Evolutionary conservation across 2,888 invertebrate species (phyloP).

Genomic region (Agrotis segetum): DNA sequence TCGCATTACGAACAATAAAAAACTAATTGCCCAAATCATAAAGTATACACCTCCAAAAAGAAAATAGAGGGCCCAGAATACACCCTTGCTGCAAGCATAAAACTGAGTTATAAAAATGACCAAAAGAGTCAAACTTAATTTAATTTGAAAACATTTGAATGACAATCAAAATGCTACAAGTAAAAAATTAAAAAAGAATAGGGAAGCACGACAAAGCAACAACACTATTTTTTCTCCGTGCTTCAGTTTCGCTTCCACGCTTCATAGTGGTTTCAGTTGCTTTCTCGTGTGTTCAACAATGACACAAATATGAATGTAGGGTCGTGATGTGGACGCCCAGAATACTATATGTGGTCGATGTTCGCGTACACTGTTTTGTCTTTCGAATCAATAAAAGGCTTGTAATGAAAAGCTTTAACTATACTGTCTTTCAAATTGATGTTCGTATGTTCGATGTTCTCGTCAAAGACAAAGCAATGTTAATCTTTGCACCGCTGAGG

Average conservation of each 20-base stretch:
- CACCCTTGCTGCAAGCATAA: conserved; percentile 18
- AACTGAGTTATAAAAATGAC: neutral
- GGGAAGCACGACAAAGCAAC: conserved; percentile 62
- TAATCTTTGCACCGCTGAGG: conserved; percentile 82
- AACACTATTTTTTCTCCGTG: conserved; percentile 57
- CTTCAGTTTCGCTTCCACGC: conserved; percentile 71
- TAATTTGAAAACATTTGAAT: neutral
- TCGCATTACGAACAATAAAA: conserved; percentile 69
- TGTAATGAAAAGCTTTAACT: neutral
- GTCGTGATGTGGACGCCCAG: conserved; percentile 78
- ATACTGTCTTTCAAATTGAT: conserved; percentile 14
- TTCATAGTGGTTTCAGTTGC: conserved; percentile 65
- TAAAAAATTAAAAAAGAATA: neutral
- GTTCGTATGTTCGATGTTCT: conserved; percentile 12
- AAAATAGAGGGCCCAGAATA: neutral
- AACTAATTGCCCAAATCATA: neutral
- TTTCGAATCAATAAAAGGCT: conserved; percentile 46
- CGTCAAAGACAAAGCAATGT: conserved; percentile 80
- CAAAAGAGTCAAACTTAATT: neutral
- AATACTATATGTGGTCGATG: conserved; percentile 82
- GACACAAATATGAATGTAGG: conserved; percentile 2
- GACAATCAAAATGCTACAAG: neutral
- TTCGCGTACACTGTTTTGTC: conserved; percentile 86
- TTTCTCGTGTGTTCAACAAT: conserved; percentile 61
- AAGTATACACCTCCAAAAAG: neutral